Evolutionary conservation across 2,888 invertebrate species (phyloP).

Genomic region (Pseudococcus viburni): DNA sequence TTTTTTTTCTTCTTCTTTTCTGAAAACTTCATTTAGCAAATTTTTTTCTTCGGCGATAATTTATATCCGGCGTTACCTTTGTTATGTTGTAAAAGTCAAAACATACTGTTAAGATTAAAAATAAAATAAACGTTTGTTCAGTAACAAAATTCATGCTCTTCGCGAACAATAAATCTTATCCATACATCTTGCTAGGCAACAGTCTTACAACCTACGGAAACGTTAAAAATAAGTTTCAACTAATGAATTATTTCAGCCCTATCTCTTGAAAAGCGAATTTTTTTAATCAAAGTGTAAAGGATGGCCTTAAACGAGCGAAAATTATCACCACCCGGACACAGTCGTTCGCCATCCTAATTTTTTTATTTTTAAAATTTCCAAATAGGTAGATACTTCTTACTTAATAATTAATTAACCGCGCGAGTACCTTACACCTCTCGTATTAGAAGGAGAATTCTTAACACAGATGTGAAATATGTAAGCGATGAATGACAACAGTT

Average conservation of each 20-base stretch:
- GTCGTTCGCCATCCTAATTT: not conserved
- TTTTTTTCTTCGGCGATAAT: not conserved
- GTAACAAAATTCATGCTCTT: conserved; percentile 41
- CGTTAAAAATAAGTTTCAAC: conserved; percentile 35
- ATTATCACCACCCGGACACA: not conserved
- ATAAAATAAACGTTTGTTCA: conserved; percentile 31
- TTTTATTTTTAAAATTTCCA: conserved; percentile 44
- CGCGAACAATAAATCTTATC: conserved; percentile 29
- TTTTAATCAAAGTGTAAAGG: not conserved
- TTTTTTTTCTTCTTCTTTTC: not conserved
- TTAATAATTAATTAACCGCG: conserved; percentile 24
- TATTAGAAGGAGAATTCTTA: not conserved
- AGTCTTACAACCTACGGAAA: not conserved
- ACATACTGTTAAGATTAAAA: conserved; percentile 4
- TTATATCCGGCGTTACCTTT: not conserved
- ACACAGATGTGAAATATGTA: conserved; percentile 56
- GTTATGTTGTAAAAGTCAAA: conserved; percentile 38
- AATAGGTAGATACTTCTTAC: conserved; percentile 15
- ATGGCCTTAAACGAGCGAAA: not conserved
- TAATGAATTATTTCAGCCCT: not conserved
- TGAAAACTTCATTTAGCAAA: not conserved
- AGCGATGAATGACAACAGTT: conserved; percentile 63
- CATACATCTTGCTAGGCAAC: not conserved
- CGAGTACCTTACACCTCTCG: not conserved
- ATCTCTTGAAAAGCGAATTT: not conserved